Percentiles rank a stretch among this genome's conserved stretches.
Evolutionary conservation across 2,113 vertebrate species (phyloP).

Genomic region (Pelvicachromis taeniatus): DNA sequence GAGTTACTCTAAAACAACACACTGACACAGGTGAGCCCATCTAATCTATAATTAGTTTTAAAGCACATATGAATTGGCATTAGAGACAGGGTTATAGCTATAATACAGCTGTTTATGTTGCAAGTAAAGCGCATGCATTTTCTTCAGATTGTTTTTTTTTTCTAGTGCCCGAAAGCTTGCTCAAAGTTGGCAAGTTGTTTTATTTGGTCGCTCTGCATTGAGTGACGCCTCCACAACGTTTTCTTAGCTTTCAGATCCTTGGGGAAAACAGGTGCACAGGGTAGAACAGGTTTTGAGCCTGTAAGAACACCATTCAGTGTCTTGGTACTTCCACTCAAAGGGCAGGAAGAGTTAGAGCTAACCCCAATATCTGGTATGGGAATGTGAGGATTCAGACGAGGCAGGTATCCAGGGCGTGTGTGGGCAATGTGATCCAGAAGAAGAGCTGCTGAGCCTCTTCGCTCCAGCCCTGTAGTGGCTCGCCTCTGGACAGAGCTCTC

Average conservation of each 20-base stretch:
- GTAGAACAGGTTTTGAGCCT: slow-evolving; percentile 72
- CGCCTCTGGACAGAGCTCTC: slow-evolving; percentile 70
- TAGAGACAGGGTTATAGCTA: background rate
- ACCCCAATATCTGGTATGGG: slow-evolving; percentile 72
- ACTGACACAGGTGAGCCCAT: background rate
- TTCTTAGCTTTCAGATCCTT: slow-evolving; percentile 76
- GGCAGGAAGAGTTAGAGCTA: slow-evolving; percentile 38
- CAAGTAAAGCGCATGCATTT: background rate
- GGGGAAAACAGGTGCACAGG: slow-evolving; percentile 73
- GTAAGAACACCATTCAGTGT: slow-evolving; percentile 3
- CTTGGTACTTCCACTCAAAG: slow-evolving; percentile 46
- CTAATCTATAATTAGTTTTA: background rate
- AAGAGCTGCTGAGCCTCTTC: slow-evolving; percentile 75
- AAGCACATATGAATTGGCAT: background rate
- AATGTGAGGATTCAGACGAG: slow-evolving; percentile 79
- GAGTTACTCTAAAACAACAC: background rate
- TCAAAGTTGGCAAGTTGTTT: slow-evolving; percentile 81
- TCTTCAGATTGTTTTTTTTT: background rate
- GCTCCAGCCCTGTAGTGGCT: slow-evolving; percentile 66
- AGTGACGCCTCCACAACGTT: slow-evolving; percentile 82
- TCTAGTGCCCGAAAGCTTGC: slow-evolving; percentile 59
- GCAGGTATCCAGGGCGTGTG: slow-evolving; percentile 81
- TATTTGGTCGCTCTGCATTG: slow-evolving; percentile 87
- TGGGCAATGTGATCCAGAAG: slow-evolving; percentile 74
- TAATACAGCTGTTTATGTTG: background rate